These are phyloP conservation scores for Chiroxiphia lanceolata DNA, from an alignment of 2,797 vertebrate genomes.

Conservation along the genomic window DNA sequence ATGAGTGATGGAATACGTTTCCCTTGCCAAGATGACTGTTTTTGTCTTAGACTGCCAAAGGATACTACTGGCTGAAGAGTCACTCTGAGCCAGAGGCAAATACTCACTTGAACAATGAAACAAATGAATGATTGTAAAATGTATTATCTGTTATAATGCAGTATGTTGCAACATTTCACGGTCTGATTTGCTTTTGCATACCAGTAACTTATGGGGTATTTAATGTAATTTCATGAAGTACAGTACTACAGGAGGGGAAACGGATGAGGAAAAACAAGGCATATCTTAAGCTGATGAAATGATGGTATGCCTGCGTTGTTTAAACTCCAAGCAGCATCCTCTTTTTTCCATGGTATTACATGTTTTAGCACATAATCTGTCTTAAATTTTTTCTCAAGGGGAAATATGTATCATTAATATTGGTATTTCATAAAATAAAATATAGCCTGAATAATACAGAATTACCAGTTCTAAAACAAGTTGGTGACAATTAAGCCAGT, in stretches of 20 bases:
- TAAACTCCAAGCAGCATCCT: neutral
- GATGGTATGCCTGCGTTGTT: neutral
- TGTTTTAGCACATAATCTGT: neutral
- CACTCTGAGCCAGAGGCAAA: neutral
- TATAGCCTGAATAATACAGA: neutral
- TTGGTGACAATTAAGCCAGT: neutral
- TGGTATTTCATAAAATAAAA: neutral
- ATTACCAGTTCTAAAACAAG: neutral
- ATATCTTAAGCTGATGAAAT: neutral
- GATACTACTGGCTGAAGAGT: neutral
- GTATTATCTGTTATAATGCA: neutral
- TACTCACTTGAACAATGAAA: slow-evolving; percentile 22
- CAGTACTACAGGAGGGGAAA: neutral
- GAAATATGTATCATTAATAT: neutral
- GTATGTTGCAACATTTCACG: neutral
- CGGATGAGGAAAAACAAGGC: neutral
- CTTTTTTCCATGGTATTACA: neutral
- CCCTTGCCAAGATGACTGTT: slow-evolving; percentile 17
- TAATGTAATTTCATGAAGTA: neutral
- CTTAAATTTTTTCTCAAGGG: neutral
- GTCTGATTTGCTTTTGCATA: neutral
- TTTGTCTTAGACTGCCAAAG: slow-evolving; percentile 20
- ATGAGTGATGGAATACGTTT: neutral
- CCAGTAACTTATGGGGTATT: neutral
- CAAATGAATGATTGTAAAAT: slow-evolving; percentile 29